These are phyloP conservation scores for Serranus cabrilla DNA, from an alignment of 2,797 vertebrate genomes.

Conservation along the genomic window DNA sequence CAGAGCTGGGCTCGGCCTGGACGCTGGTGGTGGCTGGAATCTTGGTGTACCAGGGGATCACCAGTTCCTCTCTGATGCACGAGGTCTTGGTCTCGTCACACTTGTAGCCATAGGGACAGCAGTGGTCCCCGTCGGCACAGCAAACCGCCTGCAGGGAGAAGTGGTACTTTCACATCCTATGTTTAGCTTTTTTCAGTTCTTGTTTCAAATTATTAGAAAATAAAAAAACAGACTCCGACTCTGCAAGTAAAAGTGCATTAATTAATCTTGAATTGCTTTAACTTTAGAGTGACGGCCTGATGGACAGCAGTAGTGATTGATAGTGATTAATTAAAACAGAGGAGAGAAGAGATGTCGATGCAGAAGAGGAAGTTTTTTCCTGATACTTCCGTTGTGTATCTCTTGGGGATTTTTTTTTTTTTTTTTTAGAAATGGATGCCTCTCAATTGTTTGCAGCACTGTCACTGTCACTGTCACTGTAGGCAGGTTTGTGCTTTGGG, in stretches of 20 bases:
- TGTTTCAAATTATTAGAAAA: slow-evolving; percentile 12
- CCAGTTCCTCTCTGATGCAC: slow-evolving; percentile 67
- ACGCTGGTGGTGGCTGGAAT: slow-evolving; percentile 45
- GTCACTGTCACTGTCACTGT: no score
- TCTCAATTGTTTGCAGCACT: not conserved
- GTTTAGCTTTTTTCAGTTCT: slow-evolving; percentile 34
- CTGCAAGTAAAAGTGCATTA: not conserved
- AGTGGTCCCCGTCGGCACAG: slow-evolving; percentile 75
- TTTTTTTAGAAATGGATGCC: not conserved
- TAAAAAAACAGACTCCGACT: not conserved
- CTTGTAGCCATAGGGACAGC: slow-evolving; percentile 73
- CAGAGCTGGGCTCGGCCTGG: not conserved
- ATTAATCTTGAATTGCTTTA: not conserved
- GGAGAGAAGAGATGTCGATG: not conserved
- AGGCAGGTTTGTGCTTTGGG: no score
- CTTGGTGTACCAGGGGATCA: slow-evolving; percentile 84
- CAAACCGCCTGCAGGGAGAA: slow-evolving; percentile 77
- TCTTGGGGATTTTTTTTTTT: not conserved
- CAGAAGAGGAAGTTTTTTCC: not conserved
- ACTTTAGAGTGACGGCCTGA: not conserved
- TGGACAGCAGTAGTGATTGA: not conserved
- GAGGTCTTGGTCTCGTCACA: slow-evolving; percentile 45
- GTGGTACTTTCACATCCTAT: slow-evolving; percentile 49
- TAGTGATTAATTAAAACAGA: not conserved
- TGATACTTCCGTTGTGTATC: not conserved